Evolutionary conservation across 2,797 vertebrate species (phyloP).

Genomic region (Anniella stebbinsi): DNA sequence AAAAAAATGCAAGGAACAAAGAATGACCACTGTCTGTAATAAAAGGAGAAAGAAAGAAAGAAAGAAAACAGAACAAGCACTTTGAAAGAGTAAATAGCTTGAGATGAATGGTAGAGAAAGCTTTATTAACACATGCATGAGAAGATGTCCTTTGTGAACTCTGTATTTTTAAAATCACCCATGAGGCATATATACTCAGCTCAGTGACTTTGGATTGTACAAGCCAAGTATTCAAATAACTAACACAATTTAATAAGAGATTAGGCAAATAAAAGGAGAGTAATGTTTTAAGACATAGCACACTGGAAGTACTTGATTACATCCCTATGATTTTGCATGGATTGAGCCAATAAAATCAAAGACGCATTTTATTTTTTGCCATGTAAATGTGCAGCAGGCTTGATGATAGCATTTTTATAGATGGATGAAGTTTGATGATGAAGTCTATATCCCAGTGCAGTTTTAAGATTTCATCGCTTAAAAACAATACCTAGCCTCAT

Average conservation of each 20-base stretch:
- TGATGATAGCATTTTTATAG: slow-evolving; percentile 60
- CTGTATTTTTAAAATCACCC: slow-evolving; percentile 32
- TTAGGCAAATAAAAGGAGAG: slow-evolving; percentile 70
- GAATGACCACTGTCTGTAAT: neutral
- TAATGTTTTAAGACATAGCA: slow-evolving; percentile 57
- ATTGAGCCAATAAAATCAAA: slow-evolving; percentile 64
- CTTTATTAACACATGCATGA: slow-evolving; percentile 5
- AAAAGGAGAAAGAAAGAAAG: slow-evolving; percentile 14
- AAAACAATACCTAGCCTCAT: slow-evolving; percentile 39
- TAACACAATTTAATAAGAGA: slow-evolving; percentile 55
- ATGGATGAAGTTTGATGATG: slow-evolving; percentile 28
- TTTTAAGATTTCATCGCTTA: slow-evolving; percentile 30
- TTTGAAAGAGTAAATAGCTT: slow-evolving; percentile 22
- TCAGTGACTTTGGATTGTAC: slow-evolving; percentile 53
- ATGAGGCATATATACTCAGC: slow-evolving; percentile 45
- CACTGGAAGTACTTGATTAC: slow-evolving; percentile 63
- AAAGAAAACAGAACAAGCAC: neutral
- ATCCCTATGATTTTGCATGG: slow-evolving; percentile 61
- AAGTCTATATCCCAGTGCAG: slow-evolving; percentile 38
- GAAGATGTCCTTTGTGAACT: slow-evolving; percentile 31
- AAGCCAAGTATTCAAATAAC: slow-evolving; percentile 59
- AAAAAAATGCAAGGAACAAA: slow-evolving; percentile 11
- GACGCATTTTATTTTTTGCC: slow-evolving; percentile 63
- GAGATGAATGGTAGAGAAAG: slow-evolving; percentile 6
- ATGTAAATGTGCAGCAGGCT: slow-evolving; percentile 49